Base-by-base conservation (phyloP, 2,888 invertebrate genomes). In the Papilio elwesi region DNA sequence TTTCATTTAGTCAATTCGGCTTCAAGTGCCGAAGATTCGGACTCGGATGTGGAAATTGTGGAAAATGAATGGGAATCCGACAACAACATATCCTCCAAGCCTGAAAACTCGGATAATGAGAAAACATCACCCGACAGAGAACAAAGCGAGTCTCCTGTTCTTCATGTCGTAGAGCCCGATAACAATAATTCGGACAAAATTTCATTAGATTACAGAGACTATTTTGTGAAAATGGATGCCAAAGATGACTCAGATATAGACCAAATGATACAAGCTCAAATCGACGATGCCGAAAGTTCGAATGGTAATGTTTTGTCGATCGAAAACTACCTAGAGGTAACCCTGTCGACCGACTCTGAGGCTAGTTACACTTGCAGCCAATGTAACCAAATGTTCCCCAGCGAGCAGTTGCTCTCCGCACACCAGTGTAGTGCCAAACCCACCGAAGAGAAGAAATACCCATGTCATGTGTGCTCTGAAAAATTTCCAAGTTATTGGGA, bases 401-500 rank as follows among this genome's bases (percentile, higher is more conserved):
- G 89, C 86, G 93, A 94, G 78, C 90, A 88, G 74, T 84, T 87
- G 71, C 88, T 93, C 53, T 84, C 88, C 71, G 86, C 90, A 62
- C 94, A 94, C 82, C 85, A 89, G 74, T 94, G 94, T 80, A 89
- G 87, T 85, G 90, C 89, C 74, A 94, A 94, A 85, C 86, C 88
- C 81, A 89, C 88, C 81, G 94, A 93, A 81, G 94, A 93, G 78
- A 93, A 90, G 78, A 94, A 94, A 76, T 93, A 93, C 79, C 93
- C 93, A 65, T 94, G 94, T 88, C 92, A 94, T 84, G 91, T 94
- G 68, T 94, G 94, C 80, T 83, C 93, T 71, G 93, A 94, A 78
- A 94, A 93, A 80, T 94, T 94, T 79, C 88, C 94, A 51, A 94
- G 91, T 79, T 93, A 94, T 76, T 94, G 93, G 93, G 94, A 94